Conservation (phyloP, 2,888 invertebrate genomes). For the Chorisops tibialis region DNA sequence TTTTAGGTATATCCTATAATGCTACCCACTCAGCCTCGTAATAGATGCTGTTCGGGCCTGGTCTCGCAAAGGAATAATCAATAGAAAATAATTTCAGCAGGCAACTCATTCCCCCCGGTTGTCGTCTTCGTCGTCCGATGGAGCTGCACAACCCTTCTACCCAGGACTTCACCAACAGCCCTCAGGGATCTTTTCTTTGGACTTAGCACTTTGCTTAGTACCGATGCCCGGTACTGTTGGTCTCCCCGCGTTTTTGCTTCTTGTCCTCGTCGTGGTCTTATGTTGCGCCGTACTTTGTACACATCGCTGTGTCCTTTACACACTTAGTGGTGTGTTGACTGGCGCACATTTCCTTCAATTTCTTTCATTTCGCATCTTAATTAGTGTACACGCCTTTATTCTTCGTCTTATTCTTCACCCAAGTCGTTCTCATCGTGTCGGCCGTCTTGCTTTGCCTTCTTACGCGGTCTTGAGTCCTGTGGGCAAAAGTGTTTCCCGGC, state of each 20-base stretch:
- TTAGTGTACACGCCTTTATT: constrained; percentile 33
- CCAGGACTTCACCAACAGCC: not conserved
- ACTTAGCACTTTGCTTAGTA: not conserved
- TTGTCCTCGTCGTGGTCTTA: constrained; percentile 4
- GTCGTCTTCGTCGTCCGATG: not conserved
- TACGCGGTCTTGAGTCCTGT: too few species aligned
- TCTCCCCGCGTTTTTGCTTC: constrained; percentile 13
- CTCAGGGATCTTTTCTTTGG: constrained; percentile 8
- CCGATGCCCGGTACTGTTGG: not conserved
- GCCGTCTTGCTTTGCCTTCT: too few species aligned
- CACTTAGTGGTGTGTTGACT: constrained; percentile 13
- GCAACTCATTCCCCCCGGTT: constrained; percentile 15
- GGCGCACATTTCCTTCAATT: constrained; percentile 29
- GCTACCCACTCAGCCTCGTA: not conserved
- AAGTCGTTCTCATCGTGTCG: too few species aligned
- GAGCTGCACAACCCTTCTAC: constrained; percentile 27
- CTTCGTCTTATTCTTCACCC: constrained; percentile 20
- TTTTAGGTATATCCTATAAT: not conserved
- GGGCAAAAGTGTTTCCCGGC: too few species aligned
- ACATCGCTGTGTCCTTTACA: constrained; percentile 22
- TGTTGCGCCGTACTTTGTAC: constrained; percentile 20
- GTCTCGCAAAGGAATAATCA: constrained; percentile 30
- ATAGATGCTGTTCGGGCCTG: not conserved
- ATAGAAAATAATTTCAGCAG: constrained; percentile 31
- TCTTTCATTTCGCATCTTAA: constrained; percentile 34